phyloP scores from a whole-genome alignment of 1,140 invertebrate species.

The Formica exsecta region DNA sequence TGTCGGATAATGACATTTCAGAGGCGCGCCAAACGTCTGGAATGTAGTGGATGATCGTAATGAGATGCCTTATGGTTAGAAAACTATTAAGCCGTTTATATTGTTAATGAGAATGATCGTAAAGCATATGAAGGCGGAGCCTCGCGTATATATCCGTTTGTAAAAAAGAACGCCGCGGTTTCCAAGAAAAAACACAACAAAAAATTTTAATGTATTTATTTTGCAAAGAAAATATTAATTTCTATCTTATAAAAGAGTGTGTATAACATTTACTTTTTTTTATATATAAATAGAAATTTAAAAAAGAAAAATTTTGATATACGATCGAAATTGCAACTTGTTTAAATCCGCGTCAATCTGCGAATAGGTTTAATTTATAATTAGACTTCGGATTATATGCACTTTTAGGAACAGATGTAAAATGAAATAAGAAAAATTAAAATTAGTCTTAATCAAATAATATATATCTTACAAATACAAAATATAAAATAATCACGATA shows the following conservation, averaged over 20 bases:
- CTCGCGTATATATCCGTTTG: neutral
- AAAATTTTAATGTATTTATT: neutral
- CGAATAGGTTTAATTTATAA: neutral
- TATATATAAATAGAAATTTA: neutral
- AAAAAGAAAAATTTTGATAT: neutral
- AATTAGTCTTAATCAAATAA: too few species aligned
- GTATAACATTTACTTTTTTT: neutral
- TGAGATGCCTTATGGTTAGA: slow-evolving; percentile 23
- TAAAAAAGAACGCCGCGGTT: neutral
- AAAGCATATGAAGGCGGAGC: slow-evolving; percentile 10
- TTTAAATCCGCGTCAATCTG: neutral
- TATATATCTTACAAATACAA: too few species aligned
- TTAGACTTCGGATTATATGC: neutral
- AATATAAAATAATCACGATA: too few species aligned
- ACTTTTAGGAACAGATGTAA: too few species aligned
- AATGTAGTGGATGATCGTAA: slow-evolving; percentile 34
- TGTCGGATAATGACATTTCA: slow-evolving; percentile 44
- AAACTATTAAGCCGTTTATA: slow-evolving; percentile 45
- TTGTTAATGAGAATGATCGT: slow-evolving; percentile 48
- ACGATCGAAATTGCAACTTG: neutral
- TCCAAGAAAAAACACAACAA: neutral
- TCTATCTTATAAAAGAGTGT: neutral
- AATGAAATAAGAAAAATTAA: too few species aligned
- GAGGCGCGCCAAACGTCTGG: slow-evolving; percentile 36
- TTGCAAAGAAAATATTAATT: neutral